Evolutionary conservation across 2,113 vertebrate species (phyloP), one percentile per base, ranked within the genome.

Genomic region (Xiphias gladius): DNA sequence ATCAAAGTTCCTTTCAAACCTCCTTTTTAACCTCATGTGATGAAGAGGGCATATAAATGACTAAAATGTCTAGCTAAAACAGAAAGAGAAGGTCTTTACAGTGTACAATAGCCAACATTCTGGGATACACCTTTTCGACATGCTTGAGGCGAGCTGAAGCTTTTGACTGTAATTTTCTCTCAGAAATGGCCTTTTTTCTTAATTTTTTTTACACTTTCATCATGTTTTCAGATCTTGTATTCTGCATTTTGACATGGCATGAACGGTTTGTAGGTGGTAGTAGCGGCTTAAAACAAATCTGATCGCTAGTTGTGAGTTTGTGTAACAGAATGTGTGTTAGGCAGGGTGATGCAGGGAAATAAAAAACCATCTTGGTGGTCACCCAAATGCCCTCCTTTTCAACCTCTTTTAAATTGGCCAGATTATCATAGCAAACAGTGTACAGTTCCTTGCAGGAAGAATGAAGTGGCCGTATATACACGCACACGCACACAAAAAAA

Each of bases 1-100:
- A 52, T 73, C 57, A 59, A 62, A 62, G 26, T 77, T 73, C 12
- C 24, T 62, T 70, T 76, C 50, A 73, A 74, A 73, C 7, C 7
- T 35, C 32, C 6, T 35, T 35, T 35, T 22, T 24, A 30, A 10
- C 5, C 72, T 63, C 83, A 35, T 68, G 48, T 20, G 48, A 20
- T 80, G 69, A 65, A 46, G 35, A 50, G 16, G 32, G 1, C 8
- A 32, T 12, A 1, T 43, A 28, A 54, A 22, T 59, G 8, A 58
- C 30, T 37, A 5, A 30, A 70, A 37, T 14, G 37, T 20, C 22
- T 22, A 63, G 46, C 39, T 32, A 37, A 50, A 68, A 59, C 11
- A 64, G 35, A 59, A 59, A 61, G 10, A 48, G 30, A 37, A 52
- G n/a, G 19, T 55, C 46, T 6, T 20, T n/a, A n/a, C 52, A 17